Evolutionary conservation across 2,797 vertebrate genomes (phyloP).

Genomic region (Alca torda): DNA sequence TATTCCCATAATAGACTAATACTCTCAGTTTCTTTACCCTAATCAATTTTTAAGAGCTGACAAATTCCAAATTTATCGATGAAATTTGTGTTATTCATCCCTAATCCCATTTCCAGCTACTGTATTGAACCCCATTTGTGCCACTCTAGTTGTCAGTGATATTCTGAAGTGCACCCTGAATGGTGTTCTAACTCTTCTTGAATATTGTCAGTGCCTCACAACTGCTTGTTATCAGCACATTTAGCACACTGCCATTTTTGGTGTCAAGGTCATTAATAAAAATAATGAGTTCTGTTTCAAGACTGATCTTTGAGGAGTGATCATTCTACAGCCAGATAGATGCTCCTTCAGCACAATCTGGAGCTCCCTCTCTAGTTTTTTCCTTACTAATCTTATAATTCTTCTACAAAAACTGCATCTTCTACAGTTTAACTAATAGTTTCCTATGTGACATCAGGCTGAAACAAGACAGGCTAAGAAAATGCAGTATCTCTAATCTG

Average conservation of each 20-base stretch:
- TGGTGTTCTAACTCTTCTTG: background rate
- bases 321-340: background rate
- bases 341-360: background rate
- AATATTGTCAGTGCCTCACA: background rate
- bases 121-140: background rate
- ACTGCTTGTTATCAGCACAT: conserved; percentile 19
- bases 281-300: background rate
- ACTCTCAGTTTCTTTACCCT: background rate
- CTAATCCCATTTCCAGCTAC: background rate
- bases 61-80: background rate
- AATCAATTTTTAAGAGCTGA: background rate
- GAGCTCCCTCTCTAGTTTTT: background rate
- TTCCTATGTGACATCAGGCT: background rate
- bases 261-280: conserved; percentile 37
- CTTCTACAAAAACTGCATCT: background rate
- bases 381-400: background rate
- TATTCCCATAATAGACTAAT: background rate
- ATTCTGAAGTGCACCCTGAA: background rate
- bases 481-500: background rate
- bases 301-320: background rate
- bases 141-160: background rate
- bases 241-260: background rate
- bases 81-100: background rate
- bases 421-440: background rate
- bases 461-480: background rate